These are phyloP conservation scores for Scotopteryx bipunctaria DNA, from an alignment of 2,888 invertebrate species.

Conservation along the genomic window DNA sequence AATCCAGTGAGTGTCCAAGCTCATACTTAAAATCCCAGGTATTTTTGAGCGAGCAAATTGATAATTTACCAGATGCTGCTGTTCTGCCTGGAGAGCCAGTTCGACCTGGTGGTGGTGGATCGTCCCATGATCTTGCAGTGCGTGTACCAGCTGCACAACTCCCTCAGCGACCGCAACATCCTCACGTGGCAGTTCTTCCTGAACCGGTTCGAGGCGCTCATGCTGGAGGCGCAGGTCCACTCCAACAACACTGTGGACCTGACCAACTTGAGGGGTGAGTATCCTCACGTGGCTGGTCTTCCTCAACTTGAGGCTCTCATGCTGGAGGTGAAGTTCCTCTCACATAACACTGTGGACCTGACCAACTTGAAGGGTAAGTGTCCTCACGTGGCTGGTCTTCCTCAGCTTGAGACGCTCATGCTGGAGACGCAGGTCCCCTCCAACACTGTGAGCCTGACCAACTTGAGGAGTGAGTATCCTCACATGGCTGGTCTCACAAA, in stretches of 20 bases:
- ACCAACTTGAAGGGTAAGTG: too few species aligned
- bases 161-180: conserved; percentile 94
- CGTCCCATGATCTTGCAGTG: conserved; percentile 98
- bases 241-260: conserved; percentile 93
- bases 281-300: not conserved
- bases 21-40: too few species aligned
- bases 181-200: conserved; percentile 99
- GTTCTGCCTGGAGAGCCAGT: conserved; percentile 98
- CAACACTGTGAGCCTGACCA: too few species aligned
- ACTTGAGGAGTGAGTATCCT: too few species aligned
- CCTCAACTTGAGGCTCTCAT: not conserved
- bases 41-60: not conserved
- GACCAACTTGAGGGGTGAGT: conserved; percentile 51
- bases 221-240: conserved; percentile 97
- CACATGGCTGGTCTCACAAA: too few species aligned
- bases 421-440: too few species aligned
- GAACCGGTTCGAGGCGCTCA: conserved; percentile 95
- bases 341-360: too few species aligned
- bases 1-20: too few species aligned
- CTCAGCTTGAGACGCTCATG: too few species aligned
- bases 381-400: too few species aligned
- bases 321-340: not conserved
- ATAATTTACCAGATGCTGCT: conserved; percentile 87
- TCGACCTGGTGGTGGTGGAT: conserved; percentile 98
- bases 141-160: conserved; percentile 96